Percentiles rank a stretch among this genome's conserved stretches.
phyloP scores from a whole-genome alignment of 30 jellyfish, hydroid and myxozoan genomes.

The Pseudorhiza aurosa region DNA sequence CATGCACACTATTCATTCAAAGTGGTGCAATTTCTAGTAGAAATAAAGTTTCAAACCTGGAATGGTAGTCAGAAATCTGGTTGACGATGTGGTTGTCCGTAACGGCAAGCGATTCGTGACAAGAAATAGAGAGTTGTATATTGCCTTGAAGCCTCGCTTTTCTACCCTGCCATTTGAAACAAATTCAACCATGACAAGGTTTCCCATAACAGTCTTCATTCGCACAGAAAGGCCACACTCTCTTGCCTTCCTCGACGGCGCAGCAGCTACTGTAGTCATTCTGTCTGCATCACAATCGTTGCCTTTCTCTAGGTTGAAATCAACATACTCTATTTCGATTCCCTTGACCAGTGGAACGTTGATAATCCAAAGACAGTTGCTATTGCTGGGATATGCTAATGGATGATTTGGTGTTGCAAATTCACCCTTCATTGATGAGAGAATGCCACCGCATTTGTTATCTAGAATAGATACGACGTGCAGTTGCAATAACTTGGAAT shows the following conservation, averaged over 20 bases:
- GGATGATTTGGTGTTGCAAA: slow-evolving; percentile 78
- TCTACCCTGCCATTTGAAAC: slow-evolving; percentile 53
- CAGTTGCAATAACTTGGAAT: no score
- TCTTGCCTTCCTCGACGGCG: background rate
- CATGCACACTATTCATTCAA: no score
- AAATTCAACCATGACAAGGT: slow-evolving; percentile 71
- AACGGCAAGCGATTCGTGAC: background rate
- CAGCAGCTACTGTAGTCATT: slow-evolving; percentile 16
- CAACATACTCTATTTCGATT: slow-evolving; percentile 30
- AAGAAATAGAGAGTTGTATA: slow-evolving; percentile 11
- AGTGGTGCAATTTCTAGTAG: no score
- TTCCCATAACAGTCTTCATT: slow-evolving; percentile 45
- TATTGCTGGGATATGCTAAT: slow-evolving; percentile 36
- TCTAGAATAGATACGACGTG: slow-evolving; percentile 11
- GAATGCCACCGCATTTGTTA: slow-evolving; percentile 82
- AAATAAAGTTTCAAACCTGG: slow-evolving; percentile 9
- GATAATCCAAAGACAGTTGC: slow-evolving; percentile 74
- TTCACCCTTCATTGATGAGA: slow-evolving; percentile 43
- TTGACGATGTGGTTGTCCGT: background rate
- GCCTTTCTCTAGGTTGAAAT: slow-evolving; percentile 68
- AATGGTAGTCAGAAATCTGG: background rate
- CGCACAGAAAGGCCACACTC: slow-evolving; percentile 43
- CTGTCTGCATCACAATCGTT: slow-evolving; percentile 57
- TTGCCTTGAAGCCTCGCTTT: slow-evolving; percentile 61
- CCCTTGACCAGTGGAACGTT: slow-evolving; percentile 51